Base-by-base conservation (phyloP, 2,888 invertebrate species). In the Fissipunctia ypsillon region DNA sequence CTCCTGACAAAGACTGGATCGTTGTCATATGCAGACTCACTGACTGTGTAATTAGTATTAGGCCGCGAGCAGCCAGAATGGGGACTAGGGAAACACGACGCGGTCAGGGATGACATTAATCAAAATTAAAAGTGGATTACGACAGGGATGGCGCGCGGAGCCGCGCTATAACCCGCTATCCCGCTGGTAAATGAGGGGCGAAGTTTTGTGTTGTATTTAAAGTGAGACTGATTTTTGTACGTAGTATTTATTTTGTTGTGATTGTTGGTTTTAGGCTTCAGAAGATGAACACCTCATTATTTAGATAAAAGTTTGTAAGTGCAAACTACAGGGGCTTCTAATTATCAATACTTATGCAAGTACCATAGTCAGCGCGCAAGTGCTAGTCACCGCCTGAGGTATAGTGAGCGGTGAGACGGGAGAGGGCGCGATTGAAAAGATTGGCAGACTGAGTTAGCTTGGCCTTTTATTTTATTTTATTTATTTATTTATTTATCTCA, bases 71-170 rank as follows among this genome's bases (percentile, higher is more conserved):
- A 84, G 67, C 73, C 84, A 48, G 84, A 67, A 80, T 73, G 76
- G 76, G 73, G 75, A 41, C 65, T 50, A 41, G 61, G 61, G 56
- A 67, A 45, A 73, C 81, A 84, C 70, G 83, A 76, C 84, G 83
- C 80, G 84, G 79, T 84, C 83, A 82, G 87, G 87, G 90, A 87
- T 87, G 83, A 88, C 94, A 95, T 95, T 95, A 94, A 95, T 95
- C 95, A 95, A 95, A 95, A 95, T 95, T 95, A 95, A 95, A 95
- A 94, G 92, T 93, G 93, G 93, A 95, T 95, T 95, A 94, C 91
- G 90, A 86, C 73, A 65, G 69, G 73, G 76, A 57, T 57, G 78
- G 78, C 85, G 73, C 88, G 85, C 82, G 82, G 85, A 87, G 84
- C 84, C 85, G 85, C 86, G 90, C 87, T 61, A 74, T 57, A n/a